Base-by-base conservation (phyloP, 2,797 vertebrate species). In the Lophotriccus pileatus region DNA sequence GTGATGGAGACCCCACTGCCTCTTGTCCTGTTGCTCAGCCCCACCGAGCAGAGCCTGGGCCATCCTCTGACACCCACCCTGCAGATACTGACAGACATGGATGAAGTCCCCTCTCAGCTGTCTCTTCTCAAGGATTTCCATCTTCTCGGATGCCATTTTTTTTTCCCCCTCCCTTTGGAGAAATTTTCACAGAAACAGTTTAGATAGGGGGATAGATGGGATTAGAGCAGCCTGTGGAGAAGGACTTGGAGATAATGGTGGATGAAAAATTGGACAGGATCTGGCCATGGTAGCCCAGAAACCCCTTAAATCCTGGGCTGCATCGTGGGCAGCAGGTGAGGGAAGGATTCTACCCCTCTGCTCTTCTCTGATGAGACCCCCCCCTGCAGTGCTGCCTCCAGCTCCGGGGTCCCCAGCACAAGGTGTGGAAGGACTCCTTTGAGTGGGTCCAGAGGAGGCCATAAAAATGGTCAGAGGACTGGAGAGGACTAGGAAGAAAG, bases 261-360 rank as follows among this genome's bases (percentile, higher is more conserved):
- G 18, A 49, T 14, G 5, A 67, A 74, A 80, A 47, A 22, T 6
- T 24, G 52, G 56, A 70, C 20, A 17, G 4, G 18, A 56, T 8
- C 18, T 3, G 3, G 60, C 52, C 14, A 4, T 0, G 1, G 3
- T 24, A 56, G 68, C 44, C 66, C 30, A 64, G n/a, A 70, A 46
- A 17, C 16, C 15, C 14, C 7, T 24, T 5, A 6, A 4, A 5
- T 32, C 27, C 20, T 67, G 41, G 43, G 34, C 34, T 78, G 32
- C 39, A 30, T 16, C 0, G 0, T 11, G 27, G 18, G 10, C 43
- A 72, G 47, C 39, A 73, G 64, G 13, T 12, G 2, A 64, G 3
- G 15, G 28, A 41, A 16, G 23, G 46, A 60, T 50, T 13, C n/a
- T n/a, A 1, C 9, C 30, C 30, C n/a, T 73, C 64, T 63, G 4